Evolutionary conservation across 2,888 invertebrate genomes (phyloP).

Genomic region (Pinctada fucata): DNA sequence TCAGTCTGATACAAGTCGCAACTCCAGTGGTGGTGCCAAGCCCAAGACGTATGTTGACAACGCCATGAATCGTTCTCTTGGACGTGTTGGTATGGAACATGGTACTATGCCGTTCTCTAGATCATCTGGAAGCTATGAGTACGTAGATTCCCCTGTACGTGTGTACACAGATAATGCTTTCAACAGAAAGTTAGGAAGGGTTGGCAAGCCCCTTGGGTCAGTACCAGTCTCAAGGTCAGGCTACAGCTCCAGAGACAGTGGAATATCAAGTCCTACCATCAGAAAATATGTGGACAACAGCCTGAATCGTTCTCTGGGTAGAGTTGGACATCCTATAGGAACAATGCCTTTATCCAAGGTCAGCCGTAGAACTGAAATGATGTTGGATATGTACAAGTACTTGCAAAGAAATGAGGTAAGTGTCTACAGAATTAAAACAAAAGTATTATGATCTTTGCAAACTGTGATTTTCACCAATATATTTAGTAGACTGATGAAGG

Average conservation of each 20-base stretch:
- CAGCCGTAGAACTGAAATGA: background rate
- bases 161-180: constrained; percentile 25
- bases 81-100: constrained; percentile 37
- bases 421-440: background rate
- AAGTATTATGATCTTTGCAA: no score
- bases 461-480: no score
- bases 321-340: constrained; percentile 44
- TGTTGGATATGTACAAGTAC: background rate
- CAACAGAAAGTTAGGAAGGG: constrained; percentile 34
- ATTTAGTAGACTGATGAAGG: no score
- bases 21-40: background rate
- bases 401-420: background rate
- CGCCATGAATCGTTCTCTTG: constrained; percentile 28
- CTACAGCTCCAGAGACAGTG: background rate
- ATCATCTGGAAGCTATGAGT: background rate
- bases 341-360: constrained; percentile 34
- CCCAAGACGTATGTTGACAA: constrained; percentile 36
- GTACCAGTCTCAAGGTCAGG: constrained; percentile 16
- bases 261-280: background rate
- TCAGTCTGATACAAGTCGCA: background rate
- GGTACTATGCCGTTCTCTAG: constrained; percentile 36
- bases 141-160: background rate
- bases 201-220: constrained; percentile 33
- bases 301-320: constrained; percentile 36
- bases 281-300: constrained; percentile 44